These are phyloP conservation scores for Sympetrum striolatum DNA, from an alignment of 2,888 invertebrate species.

Conservation along the genomic window DNA sequence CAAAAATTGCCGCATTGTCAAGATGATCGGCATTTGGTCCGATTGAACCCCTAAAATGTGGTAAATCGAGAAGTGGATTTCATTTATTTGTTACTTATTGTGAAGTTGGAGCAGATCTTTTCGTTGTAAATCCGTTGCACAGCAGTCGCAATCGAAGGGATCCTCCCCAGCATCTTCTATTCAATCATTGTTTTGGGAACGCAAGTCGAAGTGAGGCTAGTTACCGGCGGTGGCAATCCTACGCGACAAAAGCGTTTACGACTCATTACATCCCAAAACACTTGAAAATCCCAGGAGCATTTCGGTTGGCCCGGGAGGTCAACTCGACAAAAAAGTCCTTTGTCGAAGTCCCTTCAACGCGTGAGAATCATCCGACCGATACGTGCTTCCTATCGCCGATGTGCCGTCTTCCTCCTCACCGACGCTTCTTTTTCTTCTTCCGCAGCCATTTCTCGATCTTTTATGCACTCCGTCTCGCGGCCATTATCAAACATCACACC, in stretches of 20 bases:
- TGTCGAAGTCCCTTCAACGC: not conserved
- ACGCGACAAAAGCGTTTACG: not conserved
- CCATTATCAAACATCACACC: not conserved
- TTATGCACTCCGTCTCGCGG: not conserved
- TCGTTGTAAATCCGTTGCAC: not conserved
- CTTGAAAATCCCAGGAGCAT: not conserved
- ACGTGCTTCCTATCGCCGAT: not conserved
- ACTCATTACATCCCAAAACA: constrained; percentile 19
- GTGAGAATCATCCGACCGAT: constrained; percentile 33
- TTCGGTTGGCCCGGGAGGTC: not conserved
- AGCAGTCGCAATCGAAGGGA: no score
- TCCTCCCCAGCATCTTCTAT: no score
- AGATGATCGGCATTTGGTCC: no score
- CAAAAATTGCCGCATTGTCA: no score
- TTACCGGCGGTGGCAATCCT: not conserved
- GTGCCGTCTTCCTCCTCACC: not conserved
- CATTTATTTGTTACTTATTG: no score
- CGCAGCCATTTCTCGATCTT: not conserved
- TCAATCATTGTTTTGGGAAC: not conserved
- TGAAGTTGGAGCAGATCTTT: no score
- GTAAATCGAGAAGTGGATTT: not conserved
- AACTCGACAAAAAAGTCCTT: constrained; percentile 12
- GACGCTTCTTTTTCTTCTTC: not conserved
- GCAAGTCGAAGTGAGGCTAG: not conserved
- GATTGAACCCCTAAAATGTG: no score